phyloP scores from a whole-genome alignment of 2,888 invertebrate genomes.

The Rotaria macrura region DNA sequence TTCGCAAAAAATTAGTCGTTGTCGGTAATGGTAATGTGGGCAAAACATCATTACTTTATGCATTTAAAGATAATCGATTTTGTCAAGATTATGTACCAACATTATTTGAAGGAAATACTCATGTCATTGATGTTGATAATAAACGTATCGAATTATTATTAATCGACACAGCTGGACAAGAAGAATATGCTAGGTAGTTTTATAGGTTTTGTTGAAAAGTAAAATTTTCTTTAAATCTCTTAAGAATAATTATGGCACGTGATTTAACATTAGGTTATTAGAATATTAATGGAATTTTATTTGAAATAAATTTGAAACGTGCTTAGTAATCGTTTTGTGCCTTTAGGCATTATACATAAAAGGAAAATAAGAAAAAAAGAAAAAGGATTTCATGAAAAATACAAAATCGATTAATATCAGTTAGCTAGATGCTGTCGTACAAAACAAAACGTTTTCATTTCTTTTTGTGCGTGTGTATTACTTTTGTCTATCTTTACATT shows the following conservation, averaged over 20 bases:
- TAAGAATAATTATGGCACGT: neutral
- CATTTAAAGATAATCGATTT: conserved; percentile 94
- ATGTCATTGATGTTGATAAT: conserved; percentile 92
- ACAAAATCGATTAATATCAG: neutral
- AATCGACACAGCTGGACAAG: conserved; percentile 38
- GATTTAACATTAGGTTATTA: neutral
- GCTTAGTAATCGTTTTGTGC: neutral
- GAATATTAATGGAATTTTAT: neutral
- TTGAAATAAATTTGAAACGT: neutral
- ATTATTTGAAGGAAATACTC: conserved; percentile 97
- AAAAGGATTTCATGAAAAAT: too few relatives aligned
- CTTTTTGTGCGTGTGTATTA: too few relatives aligned
- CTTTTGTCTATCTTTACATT: too few relatives aligned
- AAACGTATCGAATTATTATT: conserved; percentile 76
- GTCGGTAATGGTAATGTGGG: conserved; percentile 96
- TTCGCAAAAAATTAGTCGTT: conserved; percentile 88
- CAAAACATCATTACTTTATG: conserved; percentile 91
- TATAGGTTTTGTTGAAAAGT: neutral
- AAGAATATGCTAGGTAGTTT: conserved; percentile 36
- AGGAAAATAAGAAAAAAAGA: too few relatives aligned
- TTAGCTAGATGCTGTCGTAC: neutral
- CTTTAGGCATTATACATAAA: neutral
- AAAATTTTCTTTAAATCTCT: too few relatives aligned
- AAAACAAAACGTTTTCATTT: too few relatives aligned
- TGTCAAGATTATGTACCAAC: conserved; percentile 98